phyloP scores from a whole-genome alignment of 2,797 vertebrate species.

The Pempheris klunzingeri region DNA sequence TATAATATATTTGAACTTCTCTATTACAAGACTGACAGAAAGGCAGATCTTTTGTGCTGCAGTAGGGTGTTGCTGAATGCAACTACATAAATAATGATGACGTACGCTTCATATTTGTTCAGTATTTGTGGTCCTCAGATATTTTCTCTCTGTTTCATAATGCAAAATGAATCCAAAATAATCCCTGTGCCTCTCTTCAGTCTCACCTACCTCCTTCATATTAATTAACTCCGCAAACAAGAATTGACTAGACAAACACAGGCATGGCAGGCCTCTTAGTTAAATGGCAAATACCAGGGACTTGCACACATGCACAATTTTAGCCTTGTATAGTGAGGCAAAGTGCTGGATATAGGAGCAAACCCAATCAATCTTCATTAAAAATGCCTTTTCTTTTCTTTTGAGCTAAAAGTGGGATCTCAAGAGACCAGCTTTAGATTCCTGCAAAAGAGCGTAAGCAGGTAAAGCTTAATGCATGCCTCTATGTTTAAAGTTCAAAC shows the following conservation, averaged over 20 bases:
- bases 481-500: constrained; percentile 60
- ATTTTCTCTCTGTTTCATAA: constrained; percentile 21
- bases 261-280: constrained; percentile 21
- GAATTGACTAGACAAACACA: constrained; percentile 47
- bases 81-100: constrained; percentile 18
- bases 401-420: constrained; percentile 26
- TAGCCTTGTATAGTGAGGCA: constrained; percentile 4
- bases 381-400: constrained; percentile 41
- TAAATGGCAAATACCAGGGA: constrained; percentile 39
- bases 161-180: constrained; percentile 34
- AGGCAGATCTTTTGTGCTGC: background rate
- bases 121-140: constrained; percentile 20
- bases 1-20: background rate
- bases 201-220: constrained; percentile 32
- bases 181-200: constrained; percentile 17
- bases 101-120: constrained; percentile 17
- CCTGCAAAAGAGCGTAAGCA: background rate
- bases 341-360: constrained; percentile 6
- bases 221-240: constrained; percentile 60
- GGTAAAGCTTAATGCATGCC: constrained; percentile 24
- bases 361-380: constrained; percentile 60
- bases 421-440: constrained; percentile 8
- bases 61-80: background rate
- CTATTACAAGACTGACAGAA: background rate
- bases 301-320: constrained; percentile 7